Evolutionary conservation across 2,797 vertebrate species (phyloP), one percentile per base, ranked within the genome.

Genomic region (Platalea minor): DNA sequence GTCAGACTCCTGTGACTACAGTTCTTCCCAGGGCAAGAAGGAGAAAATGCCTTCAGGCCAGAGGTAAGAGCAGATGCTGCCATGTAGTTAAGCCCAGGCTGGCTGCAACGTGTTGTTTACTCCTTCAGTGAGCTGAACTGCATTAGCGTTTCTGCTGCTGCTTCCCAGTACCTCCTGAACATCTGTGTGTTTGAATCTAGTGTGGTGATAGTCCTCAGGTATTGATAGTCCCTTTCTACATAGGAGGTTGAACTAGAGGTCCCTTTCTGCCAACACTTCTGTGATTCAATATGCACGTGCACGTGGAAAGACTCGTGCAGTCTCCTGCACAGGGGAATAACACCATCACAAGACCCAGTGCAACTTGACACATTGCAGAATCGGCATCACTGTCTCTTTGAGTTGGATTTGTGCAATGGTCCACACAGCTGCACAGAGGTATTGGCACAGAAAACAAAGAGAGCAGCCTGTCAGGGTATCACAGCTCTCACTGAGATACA

Each of bases 1-100:
- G 96, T 98, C 99, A 16, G 99, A 99, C 15, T 97, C 97, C 26
- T 97, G 97, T 20, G 98, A 99, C 75, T 98, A 98, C 25, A 98
- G 97, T 80, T 89, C 96, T 89, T 96, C 96, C 50, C 91, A 85
- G 23, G 97, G 97, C 94, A 98, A 98, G 82, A 99, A 97, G 82
- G 98, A 98, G 93, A 98, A 98, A 97, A 83, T 84, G 39, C 46
- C 95, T 45, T 92, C 95, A 26, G 97, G 97, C 48, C 98, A 98
- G 90, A 99, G 98, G 99, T 99, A 91, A 98, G 98, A 95, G 59
- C 72, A 60, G 35, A 17, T 56, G 50, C 61, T 64, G 54, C 68
- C 17, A 26, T 2, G 10, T 24, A 60, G 28, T 24, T 25, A 67
- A 76, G 60, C 31, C n/a, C 39, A 26, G 51, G 43, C 19, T 83